Percentiles rank a stretch among this genome's conserved stretches.
Evolutionary conservation across 1,140 invertebrate species (phyloP).

Genomic region (Cheumatopsyche charites): DNA sequence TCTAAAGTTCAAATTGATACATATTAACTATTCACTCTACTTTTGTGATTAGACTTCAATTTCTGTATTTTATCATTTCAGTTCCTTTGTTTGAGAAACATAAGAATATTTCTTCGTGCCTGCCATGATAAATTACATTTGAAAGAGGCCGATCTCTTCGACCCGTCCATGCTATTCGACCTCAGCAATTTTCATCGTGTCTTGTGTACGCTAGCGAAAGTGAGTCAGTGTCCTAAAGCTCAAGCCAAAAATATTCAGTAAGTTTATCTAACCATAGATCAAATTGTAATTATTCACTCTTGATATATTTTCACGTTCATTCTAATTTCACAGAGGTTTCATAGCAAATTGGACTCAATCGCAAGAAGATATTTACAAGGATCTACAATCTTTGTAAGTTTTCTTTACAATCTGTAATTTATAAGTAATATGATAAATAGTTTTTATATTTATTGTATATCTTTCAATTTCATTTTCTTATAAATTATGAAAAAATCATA

Average conservation of each 20-base stretch:
- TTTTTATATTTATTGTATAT: background rate
- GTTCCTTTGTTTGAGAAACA: slow-evolving; percentile 95
- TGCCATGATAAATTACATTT: slow-evolving; percentile 84
- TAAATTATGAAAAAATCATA: no score
- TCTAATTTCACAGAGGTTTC: slow-evolving; percentile 71
- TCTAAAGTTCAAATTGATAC: no score
- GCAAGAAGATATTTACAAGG: slow-evolving; percentile 84
- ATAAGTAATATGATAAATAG: background rate
- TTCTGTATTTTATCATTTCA: slow-evolving; percentile 60
- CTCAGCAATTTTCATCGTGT: slow-evolving; percentile 93
- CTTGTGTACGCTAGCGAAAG: slow-evolving; percentile 83
- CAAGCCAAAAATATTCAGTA: slow-evolving; percentile 71
- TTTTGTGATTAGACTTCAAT: no score
- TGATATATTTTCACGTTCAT: background rate
- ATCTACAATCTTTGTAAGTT: slow-evolving; percentile 75
- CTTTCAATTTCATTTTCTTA: no score
- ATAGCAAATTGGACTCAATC: slow-evolving; percentile 73
- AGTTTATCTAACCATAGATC: slow-evolving; percentile 56
- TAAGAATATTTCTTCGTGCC: slow-evolving; percentile 86
- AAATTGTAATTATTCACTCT: background rate
- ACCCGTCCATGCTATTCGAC: slow-evolving; percentile 91
- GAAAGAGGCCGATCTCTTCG: slow-evolving; percentile 87
- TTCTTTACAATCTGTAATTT: background rate
- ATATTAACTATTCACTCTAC: no score
- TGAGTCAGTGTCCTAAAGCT: slow-evolving; percentile 80